Percentiles rank a stretch among this genome's conserved stretches.
phyloP scores from a whole-genome alignment of 2,888 invertebrate genomes.

The Rhaphigaster nebulosa region DNA sequence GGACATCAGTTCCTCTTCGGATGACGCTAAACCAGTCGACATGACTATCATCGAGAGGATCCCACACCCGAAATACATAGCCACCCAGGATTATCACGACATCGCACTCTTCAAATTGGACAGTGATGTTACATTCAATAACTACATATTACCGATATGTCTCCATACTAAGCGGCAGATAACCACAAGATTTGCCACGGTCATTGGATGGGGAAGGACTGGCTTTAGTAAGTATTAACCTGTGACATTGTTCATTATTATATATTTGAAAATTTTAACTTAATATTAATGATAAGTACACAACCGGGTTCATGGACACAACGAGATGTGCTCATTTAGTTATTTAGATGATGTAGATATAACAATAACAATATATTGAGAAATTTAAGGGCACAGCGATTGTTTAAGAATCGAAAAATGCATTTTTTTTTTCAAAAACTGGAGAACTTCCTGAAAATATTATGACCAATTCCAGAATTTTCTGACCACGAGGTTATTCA shows the following conservation, averaged over 20 bases:
- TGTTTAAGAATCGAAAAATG: too few relatives aligned
- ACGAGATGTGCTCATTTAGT: too few relatives aligned
- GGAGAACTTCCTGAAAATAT: too few relatives aligned
- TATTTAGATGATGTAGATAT: too few relatives aligned
- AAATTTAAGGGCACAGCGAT: too few relatives aligned
- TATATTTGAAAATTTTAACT: too few relatives aligned
- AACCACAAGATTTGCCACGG: conserved; percentile 69
- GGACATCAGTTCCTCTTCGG: conserved; percentile 71
- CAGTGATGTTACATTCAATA: conserved; percentile 70
- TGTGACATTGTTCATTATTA: neutral
- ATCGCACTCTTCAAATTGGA: conserved; percentile 76
- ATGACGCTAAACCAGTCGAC: conserved; percentile 72
- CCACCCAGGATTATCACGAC: conserved; percentile 75
- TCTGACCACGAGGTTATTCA: too few relatives aligned
- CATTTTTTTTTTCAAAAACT: too few relatives aligned
- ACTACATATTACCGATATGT: conserved; percentile 76
- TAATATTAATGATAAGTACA: too few relatives aligned
- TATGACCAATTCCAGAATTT: too few relatives aligned
- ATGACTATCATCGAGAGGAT: conserved; percentile 70
- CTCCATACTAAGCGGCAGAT: conserved; percentile 67
- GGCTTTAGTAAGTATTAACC: conserved; percentile 66
- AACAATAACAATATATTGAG: too few relatives aligned
- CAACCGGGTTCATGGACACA: too few relatives aligned
- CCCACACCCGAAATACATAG: conserved; percentile 73
- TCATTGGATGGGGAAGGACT: conserved; percentile 76